Evolutionary conservation across 2,113 vertebrate genomes (phyloP).

Genomic region (Pseudopodoces humilis): DNA sequence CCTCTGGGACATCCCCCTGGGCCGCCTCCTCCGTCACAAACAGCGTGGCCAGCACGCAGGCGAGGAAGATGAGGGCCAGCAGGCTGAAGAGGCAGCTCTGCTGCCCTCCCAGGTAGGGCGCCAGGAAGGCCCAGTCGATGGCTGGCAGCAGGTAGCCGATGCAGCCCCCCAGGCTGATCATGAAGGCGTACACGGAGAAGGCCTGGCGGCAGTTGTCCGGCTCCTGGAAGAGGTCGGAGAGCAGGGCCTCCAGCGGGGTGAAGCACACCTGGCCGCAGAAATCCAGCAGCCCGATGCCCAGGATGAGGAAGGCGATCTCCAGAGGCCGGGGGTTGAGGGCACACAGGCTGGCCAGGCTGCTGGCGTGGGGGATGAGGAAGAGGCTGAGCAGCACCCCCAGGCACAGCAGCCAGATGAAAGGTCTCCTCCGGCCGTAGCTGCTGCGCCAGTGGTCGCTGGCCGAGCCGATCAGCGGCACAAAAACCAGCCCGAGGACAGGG

Average conservation of each 20-base stretch:
- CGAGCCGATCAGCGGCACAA: slow-evolving; percentile 80
- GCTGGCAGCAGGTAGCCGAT: slow-evolving; percentile 84
- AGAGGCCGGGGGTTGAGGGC: slow-evolving; percentile 61
- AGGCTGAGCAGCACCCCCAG: slow-evolving; percentile 84
- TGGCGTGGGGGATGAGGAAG: slow-evolving; percentile 78
- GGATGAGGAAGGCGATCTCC: slow-evolving; percentile 80
- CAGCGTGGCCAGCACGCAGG: slow-evolving; percentile 77
- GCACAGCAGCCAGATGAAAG: slow-evolving; percentile 87
- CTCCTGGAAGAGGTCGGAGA: slow-evolving; percentile 85
- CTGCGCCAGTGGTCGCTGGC: slow-evolving; percentile 85
- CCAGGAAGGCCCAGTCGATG: slow-evolving; percentile 81
- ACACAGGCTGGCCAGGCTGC: slow-evolving; percentile 72
- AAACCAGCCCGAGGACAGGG: slow-evolving; percentile 82
- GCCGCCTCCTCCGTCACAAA: slow-evolving; percentile 76
- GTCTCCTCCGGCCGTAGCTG: slow-evolving; percentile 82
- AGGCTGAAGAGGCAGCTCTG: slow-evolving; percentile 83
- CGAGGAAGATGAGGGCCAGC: slow-evolving; percentile 79
- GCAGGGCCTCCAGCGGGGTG: slow-evolving; percentile 83
- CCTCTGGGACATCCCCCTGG: not conserved
- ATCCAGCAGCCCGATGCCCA: slow-evolving; percentile 81
- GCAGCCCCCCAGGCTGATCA: slow-evolving; percentile 88
- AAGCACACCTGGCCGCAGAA: slow-evolving; percentile 90
- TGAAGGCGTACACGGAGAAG: slow-evolving; percentile 85
- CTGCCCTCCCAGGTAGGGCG: slow-evolving; percentile 80
- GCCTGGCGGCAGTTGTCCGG: slow-evolving; percentile 81